Evolutionary conservation across 2,888 invertebrate species (phyloP).

Genomic region (Lumbricus terrestris): DNA sequence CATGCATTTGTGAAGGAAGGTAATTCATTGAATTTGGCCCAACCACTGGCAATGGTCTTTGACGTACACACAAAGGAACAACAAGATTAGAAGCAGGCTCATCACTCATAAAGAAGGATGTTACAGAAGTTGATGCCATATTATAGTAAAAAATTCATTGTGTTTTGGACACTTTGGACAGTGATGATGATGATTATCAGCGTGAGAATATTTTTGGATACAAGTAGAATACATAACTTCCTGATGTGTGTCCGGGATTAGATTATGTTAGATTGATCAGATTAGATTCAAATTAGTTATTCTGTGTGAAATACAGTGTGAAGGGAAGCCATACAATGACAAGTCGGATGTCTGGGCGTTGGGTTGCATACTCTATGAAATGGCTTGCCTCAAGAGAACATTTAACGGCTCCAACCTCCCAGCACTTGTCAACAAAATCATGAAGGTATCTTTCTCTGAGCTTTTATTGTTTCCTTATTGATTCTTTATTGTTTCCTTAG

Average conservation of each 20-base stretch:
- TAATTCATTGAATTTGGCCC: too few species aligned
- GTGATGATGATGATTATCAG: not conserved
- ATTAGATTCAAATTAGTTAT: not conserved
- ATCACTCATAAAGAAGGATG: too few species aligned
- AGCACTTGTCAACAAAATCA: constrained; percentile 73
- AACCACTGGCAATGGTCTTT: too few species aligned
- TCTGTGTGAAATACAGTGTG: constrained; percentile 65
- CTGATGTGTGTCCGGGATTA: not conserved
- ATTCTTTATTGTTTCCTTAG: too few species aligned
- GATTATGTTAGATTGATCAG: not conserved
- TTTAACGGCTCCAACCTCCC: constrained; percentile 75
- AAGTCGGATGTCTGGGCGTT: constrained; percentile 79
- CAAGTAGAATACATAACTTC: not conserved
- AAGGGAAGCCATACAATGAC: constrained; percentile 73
- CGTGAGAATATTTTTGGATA: too few species aligned
- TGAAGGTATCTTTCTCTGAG: constrained; percentile 62
- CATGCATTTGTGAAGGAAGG: too few species aligned
- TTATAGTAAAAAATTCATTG: too few species aligned
- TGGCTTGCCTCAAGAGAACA: constrained; percentile 71
- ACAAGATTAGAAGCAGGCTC: too few species aligned
- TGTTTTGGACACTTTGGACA: not conserved
- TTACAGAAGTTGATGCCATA: too few species aligned
- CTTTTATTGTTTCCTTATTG: too few species aligned
- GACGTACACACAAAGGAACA: too few species aligned
- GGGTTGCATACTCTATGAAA: constrained; percentile 75